phyloP scores from a whole-genome alignment of 2,888 invertebrate species.

The Patella caerulea region DNA sequence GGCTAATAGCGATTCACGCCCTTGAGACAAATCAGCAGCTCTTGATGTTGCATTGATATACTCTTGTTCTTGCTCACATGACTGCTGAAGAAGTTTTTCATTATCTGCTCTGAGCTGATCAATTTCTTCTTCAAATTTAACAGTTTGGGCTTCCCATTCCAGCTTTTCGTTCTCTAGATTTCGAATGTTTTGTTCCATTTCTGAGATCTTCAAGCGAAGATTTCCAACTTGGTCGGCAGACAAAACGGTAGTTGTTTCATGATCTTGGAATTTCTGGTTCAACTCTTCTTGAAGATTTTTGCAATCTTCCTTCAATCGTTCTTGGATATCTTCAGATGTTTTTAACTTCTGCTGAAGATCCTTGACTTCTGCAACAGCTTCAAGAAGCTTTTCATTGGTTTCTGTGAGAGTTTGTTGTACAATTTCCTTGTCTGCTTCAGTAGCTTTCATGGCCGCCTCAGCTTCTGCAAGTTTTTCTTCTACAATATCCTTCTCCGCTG shows the following conservation, averaged over 20 bases:
- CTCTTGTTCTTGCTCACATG: background rate
- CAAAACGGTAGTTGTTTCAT: slow-evolving; percentile 2
- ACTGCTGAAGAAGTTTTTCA: slow-evolving; percentile 9
- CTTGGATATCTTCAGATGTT: slow-evolving; percentile 22
- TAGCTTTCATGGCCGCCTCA: slow-evolving; percentile 21
- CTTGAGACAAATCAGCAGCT: slow-evolving; percentile 13
- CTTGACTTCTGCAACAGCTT: slow-evolving; percentile 12
- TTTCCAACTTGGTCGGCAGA: slow-evolving; percentile 15
- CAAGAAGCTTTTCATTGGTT: slow-evolving; percentile 5
- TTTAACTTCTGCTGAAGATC: slow-evolving; percentile 23
- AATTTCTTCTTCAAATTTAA: slow-evolving; percentile 15
- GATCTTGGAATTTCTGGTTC: slow-evolving; percentile 11
- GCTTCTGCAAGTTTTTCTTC: slow-evolving; percentile 31
- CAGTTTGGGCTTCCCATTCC: slow-evolving; percentile 11
- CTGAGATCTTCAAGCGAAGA: background rate
- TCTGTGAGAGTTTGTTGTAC: slow-evolving; percentile 20
- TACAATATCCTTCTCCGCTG: slow-evolving; percentile 13
- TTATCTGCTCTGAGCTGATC: slow-evolving; percentile 12
- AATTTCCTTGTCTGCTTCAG: slow-evolving; percentile 8
- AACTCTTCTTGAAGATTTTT: slow-evolving; percentile 15
- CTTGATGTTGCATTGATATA: background rate
- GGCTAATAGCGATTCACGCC: background rate
- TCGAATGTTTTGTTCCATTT: slow-evolving; percentile 21
- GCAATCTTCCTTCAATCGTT: slow-evolving; percentile 23
- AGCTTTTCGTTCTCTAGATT: slow-evolving; percentile 12